Evolutionary conservation across 2,888 invertebrate genomes (phyloP).

Genomic region (Melipona bicolor): DNA sequence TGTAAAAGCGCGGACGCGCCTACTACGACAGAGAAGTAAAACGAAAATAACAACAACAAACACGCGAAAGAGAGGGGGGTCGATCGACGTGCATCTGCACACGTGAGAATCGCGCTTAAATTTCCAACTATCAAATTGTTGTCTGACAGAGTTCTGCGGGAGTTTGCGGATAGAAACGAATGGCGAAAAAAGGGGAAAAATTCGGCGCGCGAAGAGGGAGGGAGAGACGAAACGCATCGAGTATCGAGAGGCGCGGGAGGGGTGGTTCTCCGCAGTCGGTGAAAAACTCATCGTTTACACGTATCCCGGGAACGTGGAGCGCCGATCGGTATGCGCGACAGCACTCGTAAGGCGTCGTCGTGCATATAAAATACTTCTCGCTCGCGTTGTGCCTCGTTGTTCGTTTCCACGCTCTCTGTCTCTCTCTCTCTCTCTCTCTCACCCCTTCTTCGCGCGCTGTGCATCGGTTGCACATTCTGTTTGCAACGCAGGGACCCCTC

Average conservation of each 20-base stretch:
- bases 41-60: not conserved
- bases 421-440: constrained; percentile 6
- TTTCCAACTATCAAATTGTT: constrained; percentile 12
- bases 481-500: not conserved
- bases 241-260: not conserved
- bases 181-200: constrained; percentile 7
- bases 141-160: not conserved
- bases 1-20: not conserved
- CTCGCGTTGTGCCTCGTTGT: constrained; percentile 52
- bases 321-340: constrained; percentile 60
- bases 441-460: not conserved
- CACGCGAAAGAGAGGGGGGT: not conserved
- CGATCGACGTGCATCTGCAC: not conserved
- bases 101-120: not conserved
- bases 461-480: constrained; percentile 55
- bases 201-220: not conserved
- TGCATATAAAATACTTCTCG: constrained; percentile 57
- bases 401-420: constrained; percentile 33
- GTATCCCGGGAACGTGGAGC: constrained; percentile 31
- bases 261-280: not conserved
- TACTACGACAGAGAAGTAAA: not conserved
- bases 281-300: constrained; percentile 52
- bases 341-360: constrained; percentile 31
- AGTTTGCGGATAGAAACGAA: not conserved
- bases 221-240: not conserved